phyloP scores from a whole-genome alignment of 2,113 vertebrate species.

The Colossoma macropomum region DNA sequence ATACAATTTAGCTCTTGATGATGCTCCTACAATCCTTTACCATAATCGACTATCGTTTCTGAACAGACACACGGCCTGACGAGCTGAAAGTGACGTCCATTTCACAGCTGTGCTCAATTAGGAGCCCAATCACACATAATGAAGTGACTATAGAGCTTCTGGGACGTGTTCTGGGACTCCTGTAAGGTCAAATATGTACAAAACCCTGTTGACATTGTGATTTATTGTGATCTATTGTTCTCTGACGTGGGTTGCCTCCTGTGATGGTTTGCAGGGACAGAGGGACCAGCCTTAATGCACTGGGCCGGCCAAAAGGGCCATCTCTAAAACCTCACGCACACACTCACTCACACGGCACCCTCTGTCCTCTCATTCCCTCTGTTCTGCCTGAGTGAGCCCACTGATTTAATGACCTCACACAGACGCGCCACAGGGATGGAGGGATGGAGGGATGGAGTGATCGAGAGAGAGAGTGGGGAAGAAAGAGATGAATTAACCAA shows the following conservation, averaged over 20 bases:
- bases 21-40: background rate
- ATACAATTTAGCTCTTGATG: background rate
- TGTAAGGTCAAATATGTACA: constrained; percentile 35
- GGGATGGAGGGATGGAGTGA: constrained; percentile 26
- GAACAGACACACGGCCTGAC: constrained; percentile 7
- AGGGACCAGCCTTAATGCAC: constrained; percentile 55
- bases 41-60: constrained; percentile 7
- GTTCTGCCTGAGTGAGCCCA: constrained; percentile 66
- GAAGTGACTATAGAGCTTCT: constrained; percentile 18
- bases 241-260: background rate
- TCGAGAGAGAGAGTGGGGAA: constrained; percentile 23
- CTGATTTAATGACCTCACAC: constrained; percentile 72
- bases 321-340: constrained; percentile 57
- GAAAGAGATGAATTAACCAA: constrained; percentile 39
- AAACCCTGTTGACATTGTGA: constrained; percentile 13
- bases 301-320: constrained; percentile 50
- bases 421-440: constrained; percentile 55
- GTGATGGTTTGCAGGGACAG: constrained; percentile 26
- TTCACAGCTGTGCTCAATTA: constrained; percentile 55
- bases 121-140: constrained; percentile 41
- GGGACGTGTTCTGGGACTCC: constrained; percentile 40
- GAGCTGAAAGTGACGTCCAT: constrained; percentile 2
- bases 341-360: constrained; percentile 25
- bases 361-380: constrained; percentile 61
- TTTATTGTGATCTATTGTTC: constrained; percentile 11